Evolutionary conservation across 2,113 vertebrate species (phyloP).

Genomic region (Oreochromis niloticus): DNA sequence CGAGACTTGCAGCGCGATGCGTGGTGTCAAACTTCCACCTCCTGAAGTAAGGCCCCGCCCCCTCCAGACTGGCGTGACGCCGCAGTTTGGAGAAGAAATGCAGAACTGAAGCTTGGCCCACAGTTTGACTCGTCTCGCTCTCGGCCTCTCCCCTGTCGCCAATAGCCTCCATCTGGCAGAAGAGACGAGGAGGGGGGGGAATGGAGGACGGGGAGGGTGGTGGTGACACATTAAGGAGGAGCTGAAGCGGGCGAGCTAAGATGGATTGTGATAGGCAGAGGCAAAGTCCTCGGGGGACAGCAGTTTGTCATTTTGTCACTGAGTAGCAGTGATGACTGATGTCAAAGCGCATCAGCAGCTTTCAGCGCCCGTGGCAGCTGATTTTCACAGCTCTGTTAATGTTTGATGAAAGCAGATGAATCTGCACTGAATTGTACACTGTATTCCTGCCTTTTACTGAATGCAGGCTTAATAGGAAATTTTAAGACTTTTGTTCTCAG

Average conservation of each 20-base stretch:
- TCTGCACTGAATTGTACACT: not conserved
- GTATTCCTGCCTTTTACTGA: not conserved
- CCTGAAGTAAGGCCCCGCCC: conserved; percentile 88
- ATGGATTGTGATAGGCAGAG: conserved; percentile 15
- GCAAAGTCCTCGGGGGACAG: conserved; percentile 15
- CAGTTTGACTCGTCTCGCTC: conserved; percentile 25
- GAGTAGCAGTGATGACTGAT: conserved; percentile 14
- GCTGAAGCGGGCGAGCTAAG: not conserved
- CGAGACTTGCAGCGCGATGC: conserved; percentile 89
- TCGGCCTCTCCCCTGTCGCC: conserved; percentile 43
- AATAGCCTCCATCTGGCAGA: conserved; percentile 66
- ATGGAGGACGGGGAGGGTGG: not conserved
- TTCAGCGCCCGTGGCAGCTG: not conserved
- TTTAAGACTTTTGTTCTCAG: not conserved
- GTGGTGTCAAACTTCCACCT: conserved; percentile 89
- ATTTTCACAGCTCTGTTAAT: conserved; percentile 16
- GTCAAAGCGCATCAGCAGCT: not conserved
- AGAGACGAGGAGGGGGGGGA: not conserved
- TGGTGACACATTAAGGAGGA: conserved; percentile 21
- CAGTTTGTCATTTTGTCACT: conserved; percentile 48
- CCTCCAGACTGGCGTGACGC: conserved; percentile 90
- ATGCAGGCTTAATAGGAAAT: not conserved
- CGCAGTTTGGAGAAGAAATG: conserved; percentile 87
- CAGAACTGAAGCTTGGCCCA: conserved; percentile 75
- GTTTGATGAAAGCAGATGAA: not conserved